phyloP scores from a whole-genome alignment of 2,113 vertebrate species.

The Dunckerocampus dactyliophorus region DNA sequence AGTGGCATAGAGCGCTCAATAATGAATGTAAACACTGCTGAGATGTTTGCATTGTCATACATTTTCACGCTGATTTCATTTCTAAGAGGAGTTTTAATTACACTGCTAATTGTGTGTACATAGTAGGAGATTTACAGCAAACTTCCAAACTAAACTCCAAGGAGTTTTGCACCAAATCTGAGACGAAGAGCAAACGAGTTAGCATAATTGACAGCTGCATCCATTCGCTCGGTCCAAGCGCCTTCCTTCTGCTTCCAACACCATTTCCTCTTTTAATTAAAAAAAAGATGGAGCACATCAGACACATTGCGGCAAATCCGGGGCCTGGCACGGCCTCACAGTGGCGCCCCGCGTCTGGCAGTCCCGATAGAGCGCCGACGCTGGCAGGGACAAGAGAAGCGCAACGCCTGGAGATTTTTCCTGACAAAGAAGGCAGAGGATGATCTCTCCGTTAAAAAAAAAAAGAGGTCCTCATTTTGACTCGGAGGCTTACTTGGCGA shows the following conservation, averaged over 20 bases:
- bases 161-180: conserved; percentile 43
- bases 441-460: conserved; percentile 66
- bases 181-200: conserved; percentile 49
- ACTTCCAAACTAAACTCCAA: conserved; percentile 59
- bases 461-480: conserved; percentile 57
- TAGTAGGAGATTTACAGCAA: conserved; percentile 43
- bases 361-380: conserved; percentile 71
- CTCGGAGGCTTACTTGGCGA: conserved; percentile 61
- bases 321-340: conserved; percentile 74
- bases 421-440: conserved; percentile 69
- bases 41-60: no score
- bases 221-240: conserved; percentile 60
- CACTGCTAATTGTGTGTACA: conserved; percentile 31
- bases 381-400: conserved; percentile 70
- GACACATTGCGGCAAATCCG: conserved; percentile 72
- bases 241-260: conserved; percentile 63
- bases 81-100: conserved; percentile 44
- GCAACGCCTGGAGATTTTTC: conserved; percentile 66
- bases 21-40: background rate
- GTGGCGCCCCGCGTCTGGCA: conserved; percentile 68
- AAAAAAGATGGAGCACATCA: conserved; percentile 75
- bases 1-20: background rate
- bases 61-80: conserved; percentile 27
- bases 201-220: conserved; percentile 74
- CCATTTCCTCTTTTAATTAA: conserved; percentile 78